These are phyloP conservation scores for Zaprionus inermis DNA, from an alignment of 1,140 invertebrate species.

Conservation along the genomic window DNA sequence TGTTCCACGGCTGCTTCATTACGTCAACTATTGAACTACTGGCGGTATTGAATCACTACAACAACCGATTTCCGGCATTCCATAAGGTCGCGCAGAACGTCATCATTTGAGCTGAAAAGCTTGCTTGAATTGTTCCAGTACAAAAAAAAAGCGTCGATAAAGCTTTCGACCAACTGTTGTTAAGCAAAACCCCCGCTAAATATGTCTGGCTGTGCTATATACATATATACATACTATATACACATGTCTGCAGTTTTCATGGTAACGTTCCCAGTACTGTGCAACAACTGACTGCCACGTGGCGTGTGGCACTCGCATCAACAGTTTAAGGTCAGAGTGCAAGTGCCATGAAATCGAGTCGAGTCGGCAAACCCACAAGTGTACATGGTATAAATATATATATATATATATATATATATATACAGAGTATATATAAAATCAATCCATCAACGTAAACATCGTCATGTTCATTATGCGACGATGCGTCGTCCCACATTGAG, in stretches of 20 bases:
- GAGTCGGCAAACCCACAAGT: neutral
- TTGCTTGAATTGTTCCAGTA: conserved; percentile 6
- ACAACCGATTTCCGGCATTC: neutral
- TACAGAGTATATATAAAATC: conserved; percentile 1
- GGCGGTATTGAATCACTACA: conserved; percentile 4
- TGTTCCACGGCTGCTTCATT: neutral
- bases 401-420: neutral
- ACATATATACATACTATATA: neutral
- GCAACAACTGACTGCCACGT: neutral
- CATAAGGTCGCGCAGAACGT: conserved; percentile 4
- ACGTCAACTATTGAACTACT: conserved; percentile 7
- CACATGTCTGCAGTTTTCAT: neutral
- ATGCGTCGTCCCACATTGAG: neutral
- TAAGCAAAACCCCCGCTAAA: neutral
- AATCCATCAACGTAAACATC: conserved; percentile 4
- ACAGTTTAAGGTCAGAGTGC: neutral
- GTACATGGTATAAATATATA: neutral
- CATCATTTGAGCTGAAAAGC: conserved; percentile 18
- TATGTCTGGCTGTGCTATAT: neutral
- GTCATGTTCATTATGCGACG: neutral
- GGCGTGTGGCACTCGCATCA: neutral
- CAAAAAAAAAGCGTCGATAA: neutral
- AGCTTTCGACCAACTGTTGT: conserved; percentile 3
- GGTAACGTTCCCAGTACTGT: too few species aligned
- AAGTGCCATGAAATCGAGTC: neutral